Percentiles rank a stretch among this genome's conserved stretches.
Conservation (phyloP, 2,797 vertebrate genomes). For the Harpagifer antarcticus region DNA sequence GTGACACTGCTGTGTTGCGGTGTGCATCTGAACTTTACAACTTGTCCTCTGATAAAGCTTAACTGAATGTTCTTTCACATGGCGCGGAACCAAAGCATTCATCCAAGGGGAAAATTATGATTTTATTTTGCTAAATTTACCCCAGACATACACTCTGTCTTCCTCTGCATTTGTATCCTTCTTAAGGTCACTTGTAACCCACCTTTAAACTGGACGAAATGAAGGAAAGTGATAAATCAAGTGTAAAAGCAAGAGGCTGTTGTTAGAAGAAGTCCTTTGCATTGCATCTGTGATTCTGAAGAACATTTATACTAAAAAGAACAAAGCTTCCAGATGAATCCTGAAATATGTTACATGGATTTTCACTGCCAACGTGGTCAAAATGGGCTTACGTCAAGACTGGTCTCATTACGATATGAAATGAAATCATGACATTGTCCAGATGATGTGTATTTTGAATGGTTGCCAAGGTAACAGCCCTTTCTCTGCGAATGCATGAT, state of each 20-base stretch:
- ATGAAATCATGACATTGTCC: conserved; percentile 63
- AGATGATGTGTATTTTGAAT: conserved; percentile 57
- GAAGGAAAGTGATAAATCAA: background rate
- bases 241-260: conserved; percentile 20
- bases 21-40: conserved; percentile 15
- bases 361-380: conserved; percentile 12
- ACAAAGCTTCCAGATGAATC: background rate
- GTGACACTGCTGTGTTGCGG: background rate
- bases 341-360: conserved; percentile 17
- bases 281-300: background rate
- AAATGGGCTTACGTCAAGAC: conserved; percentile 29
- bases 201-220: conserved; percentile 4
- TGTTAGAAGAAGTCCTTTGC: background rate
- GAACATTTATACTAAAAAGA: conserved; percentile 6
- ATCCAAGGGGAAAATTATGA: conserved; percentile 43
- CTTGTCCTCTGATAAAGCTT: conserved; percentile 38
- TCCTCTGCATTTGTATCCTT: conserved; percentile 1
- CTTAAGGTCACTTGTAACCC: background rate
- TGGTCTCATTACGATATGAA: conserved; percentile 52
- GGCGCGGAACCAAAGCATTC: conserved; percentile 31
- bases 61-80: conserved; percentile 59
- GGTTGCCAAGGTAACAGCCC: conserved; percentile 65
- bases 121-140: conserved; percentile 35
- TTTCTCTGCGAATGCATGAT: conserved; percentile 52
- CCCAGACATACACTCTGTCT: conserved; percentile 22